Evolutionary conservation across 2,888 invertebrate species (phyloP).

Genomic region (Tiliacea aurago): DNA sequence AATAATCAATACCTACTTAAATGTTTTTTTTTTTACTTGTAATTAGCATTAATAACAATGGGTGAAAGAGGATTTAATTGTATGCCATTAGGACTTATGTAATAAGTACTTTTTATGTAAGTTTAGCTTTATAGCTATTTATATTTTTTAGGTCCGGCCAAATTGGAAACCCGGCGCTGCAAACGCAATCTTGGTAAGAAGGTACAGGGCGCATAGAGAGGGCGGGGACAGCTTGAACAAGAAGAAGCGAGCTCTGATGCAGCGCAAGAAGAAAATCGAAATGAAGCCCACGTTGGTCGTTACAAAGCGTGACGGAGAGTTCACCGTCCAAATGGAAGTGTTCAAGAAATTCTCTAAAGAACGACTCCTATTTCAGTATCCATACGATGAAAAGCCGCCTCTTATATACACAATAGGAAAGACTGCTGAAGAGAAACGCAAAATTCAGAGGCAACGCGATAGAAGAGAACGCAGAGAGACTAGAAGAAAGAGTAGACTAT

Average conservation of each 20-base stretch:
- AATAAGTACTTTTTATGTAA: not conserved
- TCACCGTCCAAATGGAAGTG: constrained; percentile 86
- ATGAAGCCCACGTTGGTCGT: constrained; percentile 83
- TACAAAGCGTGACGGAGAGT: constrained; percentile 84
- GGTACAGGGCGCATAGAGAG: constrained; percentile 80
- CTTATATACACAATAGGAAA: constrained; percentile 84
- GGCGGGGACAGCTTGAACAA: constrained; percentile 83
- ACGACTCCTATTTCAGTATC: constrained; percentile 82
- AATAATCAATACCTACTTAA: too few relatives aligned
- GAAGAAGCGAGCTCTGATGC: constrained; percentile 84
- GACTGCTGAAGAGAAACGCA: constrained; percentile 82
- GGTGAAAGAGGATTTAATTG: not conserved
- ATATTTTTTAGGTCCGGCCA: constrained; percentile 79
- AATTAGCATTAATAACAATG: not conserved
- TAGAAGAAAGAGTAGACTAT: constrained; percentile 81
- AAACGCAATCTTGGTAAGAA: constrained; percentile 81
- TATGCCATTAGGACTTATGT: not conserved
- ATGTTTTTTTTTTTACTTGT: too few relatives aligned
- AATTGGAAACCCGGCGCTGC: constrained; percentile 87
- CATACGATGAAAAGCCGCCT: constrained; percentile 86
- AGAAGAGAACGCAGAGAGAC: constrained; percentile 84
- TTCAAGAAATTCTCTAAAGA: constrained; percentile 87
- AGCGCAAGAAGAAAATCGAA: constrained; percentile 84
- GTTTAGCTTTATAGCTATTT: not conserved
- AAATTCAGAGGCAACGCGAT: constrained; percentile 81